Evolutionary conservation across 2,113 vertebrate species (phyloP).

Genomic region (Oryzias woworae): DNA sequence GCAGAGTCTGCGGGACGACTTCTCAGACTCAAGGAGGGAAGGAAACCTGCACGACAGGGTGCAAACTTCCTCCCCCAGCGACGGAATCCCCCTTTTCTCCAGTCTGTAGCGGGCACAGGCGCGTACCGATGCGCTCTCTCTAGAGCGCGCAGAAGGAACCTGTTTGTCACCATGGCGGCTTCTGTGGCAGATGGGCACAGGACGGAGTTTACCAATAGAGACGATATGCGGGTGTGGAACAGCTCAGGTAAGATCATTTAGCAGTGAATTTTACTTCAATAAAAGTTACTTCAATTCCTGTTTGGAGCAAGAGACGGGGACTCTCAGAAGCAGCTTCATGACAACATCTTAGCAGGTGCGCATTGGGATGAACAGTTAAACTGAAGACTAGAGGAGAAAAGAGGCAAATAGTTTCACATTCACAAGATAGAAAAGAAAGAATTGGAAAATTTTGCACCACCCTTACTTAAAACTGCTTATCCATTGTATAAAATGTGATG

Average conservation of each 20-base stretch:
- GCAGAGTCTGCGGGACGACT: not conserved
- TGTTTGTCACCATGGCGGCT: conserved; percentile 53
- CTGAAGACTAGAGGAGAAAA: too few species aligned
- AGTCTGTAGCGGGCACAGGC: too few species aligned
- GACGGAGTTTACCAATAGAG: conserved; percentile 44
- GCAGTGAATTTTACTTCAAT: too few species aligned
- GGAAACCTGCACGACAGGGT: not conserved
- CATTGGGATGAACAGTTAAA: too few species aligned
- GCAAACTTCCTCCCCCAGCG: not conserved
- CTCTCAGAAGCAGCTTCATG: not conserved
- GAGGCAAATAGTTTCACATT: too few species aligned
- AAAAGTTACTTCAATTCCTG: too few species aligned
- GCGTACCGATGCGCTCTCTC: conserved; percentile 26
- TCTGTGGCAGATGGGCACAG: conserved; percentile 65
- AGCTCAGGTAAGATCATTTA: conserved; percentile 72
- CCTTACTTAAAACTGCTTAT: too few species aligned
- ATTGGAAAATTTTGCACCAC: too few species aligned
- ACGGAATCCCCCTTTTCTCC: too few species aligned
- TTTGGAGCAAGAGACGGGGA: too few species aligned
- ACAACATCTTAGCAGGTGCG: conserved; percentile 4
- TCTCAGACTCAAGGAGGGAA: not conserved
- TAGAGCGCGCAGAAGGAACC: conserved; percentile 1
- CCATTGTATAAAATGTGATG: too few species aligned
- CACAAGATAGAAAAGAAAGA: too few species aligned
- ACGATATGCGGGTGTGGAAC: conserved; percentile 41